Evolutionary conservation across 2,797 vertebrate species (phyloP).

Genomic region (Pangasius krempfi): DNA sequence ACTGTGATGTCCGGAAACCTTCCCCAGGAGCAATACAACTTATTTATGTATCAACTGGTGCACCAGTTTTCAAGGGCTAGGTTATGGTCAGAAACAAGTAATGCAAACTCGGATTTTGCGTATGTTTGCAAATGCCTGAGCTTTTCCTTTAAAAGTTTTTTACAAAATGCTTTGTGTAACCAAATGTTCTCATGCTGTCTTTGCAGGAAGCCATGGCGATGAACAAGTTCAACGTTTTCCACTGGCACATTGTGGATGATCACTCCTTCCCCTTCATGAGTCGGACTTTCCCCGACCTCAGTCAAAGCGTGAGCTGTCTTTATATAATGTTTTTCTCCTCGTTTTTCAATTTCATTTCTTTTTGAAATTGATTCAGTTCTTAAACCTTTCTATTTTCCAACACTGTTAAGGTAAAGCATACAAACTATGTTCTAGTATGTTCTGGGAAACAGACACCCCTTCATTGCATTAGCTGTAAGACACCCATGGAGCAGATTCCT

Average conservation of each 20-base stretch:
- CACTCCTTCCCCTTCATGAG: conserved; percentile 92
- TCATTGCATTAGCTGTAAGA: background rate
- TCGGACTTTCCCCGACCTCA: conserved; percentile 85
- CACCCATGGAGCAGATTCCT: background rate
- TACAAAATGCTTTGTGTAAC: background rate
- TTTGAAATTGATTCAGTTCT: background rate
- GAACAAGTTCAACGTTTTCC: conserved; percentile 96
- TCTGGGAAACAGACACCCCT: background rate
- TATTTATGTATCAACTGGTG: background rate
- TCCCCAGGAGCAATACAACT: background rate
- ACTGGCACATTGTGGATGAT: conserved; percentile 98
- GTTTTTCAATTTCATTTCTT: background rate
- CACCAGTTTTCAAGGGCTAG: background rate
- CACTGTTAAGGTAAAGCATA: background rate
- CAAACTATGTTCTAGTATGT: background rate
- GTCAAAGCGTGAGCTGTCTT: conserved; percentile 78
- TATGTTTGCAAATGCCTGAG: background rate
- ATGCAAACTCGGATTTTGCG: too few species aligned
- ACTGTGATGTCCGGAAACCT: background rate
- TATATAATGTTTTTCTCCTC: background rate
- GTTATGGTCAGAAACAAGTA: background rate
- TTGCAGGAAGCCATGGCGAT: conserved; percentile 93
- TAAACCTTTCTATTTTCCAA: background rate
- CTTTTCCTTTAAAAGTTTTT: background rate
- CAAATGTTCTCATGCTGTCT: conserved; percentile 22